phyloP scores from a whole-genome alignment of 2,797 vertebrate species.

The Coreius guichenoti region DNA sequence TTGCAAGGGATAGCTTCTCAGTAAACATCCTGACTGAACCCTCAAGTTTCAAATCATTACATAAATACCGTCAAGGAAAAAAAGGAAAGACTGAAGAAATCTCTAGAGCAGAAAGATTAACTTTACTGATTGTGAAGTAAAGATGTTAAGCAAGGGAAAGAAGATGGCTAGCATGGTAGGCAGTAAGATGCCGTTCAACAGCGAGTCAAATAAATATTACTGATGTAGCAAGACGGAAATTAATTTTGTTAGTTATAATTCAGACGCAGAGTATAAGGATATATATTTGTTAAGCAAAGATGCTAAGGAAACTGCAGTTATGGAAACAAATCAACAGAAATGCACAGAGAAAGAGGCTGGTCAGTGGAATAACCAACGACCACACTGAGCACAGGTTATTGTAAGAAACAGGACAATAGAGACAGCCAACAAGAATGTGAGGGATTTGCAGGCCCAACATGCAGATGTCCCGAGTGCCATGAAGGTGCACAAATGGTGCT shows the following conservation, averaged over 20 bases:
- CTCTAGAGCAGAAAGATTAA: not conserved
- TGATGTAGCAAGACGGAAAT: not conserved
- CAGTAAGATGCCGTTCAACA: not conserved
- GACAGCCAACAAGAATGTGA: not conserved
- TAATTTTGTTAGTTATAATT: not conserved
- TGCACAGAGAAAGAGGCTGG: not conserved
- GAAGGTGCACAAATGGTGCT: not conserved
- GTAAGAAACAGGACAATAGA: not conserved
- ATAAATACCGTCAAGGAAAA: not conserved
- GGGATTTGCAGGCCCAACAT: not conserved
- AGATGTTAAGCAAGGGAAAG: slow-evolving; percentile 3
- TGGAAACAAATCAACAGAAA: slow-evolving; percentile 2
- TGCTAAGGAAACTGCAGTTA: not conserved
- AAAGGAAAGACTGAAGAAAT: not conserved
- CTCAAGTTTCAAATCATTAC: not conserved
- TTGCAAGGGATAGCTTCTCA: slow-evolving; percentile 32
- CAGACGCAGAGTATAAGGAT: not conserved
- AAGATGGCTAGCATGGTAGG: not conserved
- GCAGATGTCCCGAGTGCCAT: not conserved
- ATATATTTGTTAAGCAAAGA: not conserved
- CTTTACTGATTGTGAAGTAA: not conserved
- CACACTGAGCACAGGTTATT: slow-evolving; percentile 4
- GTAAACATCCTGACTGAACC: not conserved
- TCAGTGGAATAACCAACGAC: not conserved
- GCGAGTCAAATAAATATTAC: not conserved